Evolutionary conservation across 1,140 invertebrate genomes (phyloP).

Genomic region (Ceratina australensis): DNA sequence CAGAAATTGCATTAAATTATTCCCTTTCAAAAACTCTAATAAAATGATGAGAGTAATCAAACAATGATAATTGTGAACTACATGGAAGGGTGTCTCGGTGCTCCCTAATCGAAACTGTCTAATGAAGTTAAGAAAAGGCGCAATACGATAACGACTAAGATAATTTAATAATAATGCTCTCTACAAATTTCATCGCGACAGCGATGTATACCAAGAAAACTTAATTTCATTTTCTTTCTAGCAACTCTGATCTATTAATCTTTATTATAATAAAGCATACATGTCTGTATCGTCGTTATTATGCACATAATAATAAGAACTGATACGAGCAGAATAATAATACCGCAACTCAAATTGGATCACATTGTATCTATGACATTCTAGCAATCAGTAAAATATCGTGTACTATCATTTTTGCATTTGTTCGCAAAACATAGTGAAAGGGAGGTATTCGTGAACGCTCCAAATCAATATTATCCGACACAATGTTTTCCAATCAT

Average conservation of each 20-base stretch:
- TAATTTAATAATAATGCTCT: slow-evolving; percentile 63
- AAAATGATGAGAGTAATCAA: neutral
- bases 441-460: neutral
- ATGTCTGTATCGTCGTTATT: slow-evolving; percentile 32
- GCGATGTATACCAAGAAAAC: slow-evolving; percentile 40
- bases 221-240: slow-evolving; percentile 32
- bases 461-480: neutral
- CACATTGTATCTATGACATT: slow-evolving; percentile 36
- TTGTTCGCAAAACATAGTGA: too few species aligned
- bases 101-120: neutral
- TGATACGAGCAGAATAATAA: slow-evolving; percentile 40
- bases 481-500: slow-evolving; percentile 29
- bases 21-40: neutral
- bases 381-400: slow-evolving; percentile 42
- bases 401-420: slow-evolving; percentile 16
- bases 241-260: slow-evolving; percentile 28
- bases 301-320: slow-evolving; percentile 47
- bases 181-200: slow-evolving; percentile 66
- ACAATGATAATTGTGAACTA: slow-evolving; percentile 1
- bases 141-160: slow-evolving; percentile 16
- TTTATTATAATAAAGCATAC: slow-evolving; percentile 46
- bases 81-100: neutral
- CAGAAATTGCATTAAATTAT: neutral
- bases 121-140: too few species aligned
- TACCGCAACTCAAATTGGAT: slow-evolving; percentile 12